Evolutionary conservation across 2,797 vertebrate species (phyloP).

Genomic region (Gallinago stenura): DNA sequence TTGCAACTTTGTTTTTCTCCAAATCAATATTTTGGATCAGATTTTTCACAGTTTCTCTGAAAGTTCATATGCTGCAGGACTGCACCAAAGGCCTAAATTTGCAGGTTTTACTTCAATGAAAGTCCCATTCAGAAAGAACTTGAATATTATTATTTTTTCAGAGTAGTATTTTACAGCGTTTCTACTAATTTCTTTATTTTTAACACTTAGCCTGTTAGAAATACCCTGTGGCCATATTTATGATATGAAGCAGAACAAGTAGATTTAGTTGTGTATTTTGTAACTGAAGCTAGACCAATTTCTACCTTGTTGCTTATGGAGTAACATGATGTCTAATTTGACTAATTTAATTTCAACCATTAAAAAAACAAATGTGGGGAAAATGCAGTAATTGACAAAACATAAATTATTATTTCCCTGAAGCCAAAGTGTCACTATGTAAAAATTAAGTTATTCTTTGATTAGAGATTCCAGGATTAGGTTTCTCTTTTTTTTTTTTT

Average conservation of each 20-base stretch:
- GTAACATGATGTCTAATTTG: conserved; percentile 44
- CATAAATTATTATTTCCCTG: conserved; percentile 27
- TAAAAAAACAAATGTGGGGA: conserved; percentile 20
- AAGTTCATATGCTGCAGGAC: neutral
- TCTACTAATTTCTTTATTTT: neutral
- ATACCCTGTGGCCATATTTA: neutral
- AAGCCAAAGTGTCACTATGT: conserved; percentile 5
- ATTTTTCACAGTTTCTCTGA: neutral
- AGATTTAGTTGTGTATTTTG: conserved; percentile 45
- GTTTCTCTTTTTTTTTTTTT: neutral
- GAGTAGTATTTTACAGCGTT: neutral
- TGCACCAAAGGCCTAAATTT: neutral
- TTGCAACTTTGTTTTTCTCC: neutral
- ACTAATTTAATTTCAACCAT: conserved; percentile 39
- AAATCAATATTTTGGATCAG: neutral
- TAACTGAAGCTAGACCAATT: neutral
- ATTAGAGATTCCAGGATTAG: neutral
- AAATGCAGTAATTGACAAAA: conserved; percentile 37
- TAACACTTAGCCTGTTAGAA: neutral
- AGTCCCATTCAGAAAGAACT: neutral
- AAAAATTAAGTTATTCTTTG: conserved; percentile 36
- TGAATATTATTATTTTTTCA: neutral
- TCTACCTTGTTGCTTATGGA: neutral
- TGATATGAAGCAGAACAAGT: conserved; percentile 14
- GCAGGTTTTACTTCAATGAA: neutral